Evolutionary conservation across 2,113 vertebrate genomes (phyloP).

Genomic region (Sitta europaea): DNA sequence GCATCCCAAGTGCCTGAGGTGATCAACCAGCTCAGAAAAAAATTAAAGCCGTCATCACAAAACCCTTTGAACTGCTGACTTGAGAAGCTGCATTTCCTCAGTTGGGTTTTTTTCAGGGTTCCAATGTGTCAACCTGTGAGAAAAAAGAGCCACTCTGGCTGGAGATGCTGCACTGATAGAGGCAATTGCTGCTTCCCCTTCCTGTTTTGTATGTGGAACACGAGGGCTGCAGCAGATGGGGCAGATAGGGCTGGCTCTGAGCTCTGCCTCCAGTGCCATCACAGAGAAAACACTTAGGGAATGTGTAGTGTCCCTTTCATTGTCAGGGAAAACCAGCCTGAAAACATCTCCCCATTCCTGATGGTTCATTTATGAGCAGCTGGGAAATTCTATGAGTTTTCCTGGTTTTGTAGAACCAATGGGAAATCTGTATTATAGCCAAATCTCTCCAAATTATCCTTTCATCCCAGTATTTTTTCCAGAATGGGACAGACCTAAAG

Average conservation of each 20-base stretch:
- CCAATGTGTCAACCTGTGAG: not conserved
- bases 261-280: not conserved
- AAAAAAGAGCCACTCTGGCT: not conserved
- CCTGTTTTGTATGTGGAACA: not conserved
- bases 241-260: not conserved
- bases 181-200: not conserved
- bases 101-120: not conserved
- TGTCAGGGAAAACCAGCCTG: not conserved
- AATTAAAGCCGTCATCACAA: not conserved
- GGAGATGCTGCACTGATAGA: not conserved
- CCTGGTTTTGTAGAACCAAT: not conserved
- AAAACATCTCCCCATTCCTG: accelerated
- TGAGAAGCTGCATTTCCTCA: not conserved
- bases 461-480: not conserved
- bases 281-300: not conserved
- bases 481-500: not conserved
- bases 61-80: not conserved
- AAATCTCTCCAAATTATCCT: not conserved
- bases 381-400: not conserved
- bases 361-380: not conserved
- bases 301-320: accelerated
- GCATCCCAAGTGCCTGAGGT: accelerated
- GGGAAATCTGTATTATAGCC: not conserved
- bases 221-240: not conserved
- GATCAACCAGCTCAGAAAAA: not conserved